Base-by-base conservation (phyloP, 2,113 vertebrate genomes). In the Datnioides undecimradiatus region DNA sequence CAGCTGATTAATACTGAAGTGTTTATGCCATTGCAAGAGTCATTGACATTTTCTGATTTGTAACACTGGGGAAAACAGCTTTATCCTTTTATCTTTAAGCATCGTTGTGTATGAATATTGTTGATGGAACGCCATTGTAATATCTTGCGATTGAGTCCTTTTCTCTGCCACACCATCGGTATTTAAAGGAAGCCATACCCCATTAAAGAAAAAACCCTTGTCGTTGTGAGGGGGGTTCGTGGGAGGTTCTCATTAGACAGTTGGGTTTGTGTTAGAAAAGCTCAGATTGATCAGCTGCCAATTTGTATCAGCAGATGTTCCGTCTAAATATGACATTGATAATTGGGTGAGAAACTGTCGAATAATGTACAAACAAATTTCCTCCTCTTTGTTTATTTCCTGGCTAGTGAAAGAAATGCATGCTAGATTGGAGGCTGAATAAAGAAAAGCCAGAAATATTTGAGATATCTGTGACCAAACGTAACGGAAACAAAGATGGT, bases 261-360 rank as follows among this genome's bases (percentile, higher is more conserved):
- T 89, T 76, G 69, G 43, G 73, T 85, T 86, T 83, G 66, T 79
- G 74, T 83, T 64, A 71, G 65, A 65, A 83, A 86, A 63, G 41
- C 71, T 73, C 79, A 82, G 76, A 89, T 87, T 89, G 88, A 89
- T 89, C 82, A 76, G 80, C 76, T 90, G 90, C 85, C 90, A 89
- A 46, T 88, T 89, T 85, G 59, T 79, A 73, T 88, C 79, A 63
- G 79, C 89, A 90, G 86, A 88, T 90, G 82, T 91, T 90, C 65
- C 25, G 17, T 86, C 38, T 86, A 79, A 87, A 79, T 84, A 59
- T 72, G 79, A 80, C 80, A 79, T 81, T 84, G 76, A 84, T 86
- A 87, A 87, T 80, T 86, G 73, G 78, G 76, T 68, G 82, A 82
- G 69, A 87, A 91, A 86, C 78, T 76, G 81, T 84, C 70, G 49